Evolutionary conservation across 1,140 invertebrate species (phyloP), one percentile per base, ranked within the genome.

Genomic region (Akabosia matsudoensis): DNA sequence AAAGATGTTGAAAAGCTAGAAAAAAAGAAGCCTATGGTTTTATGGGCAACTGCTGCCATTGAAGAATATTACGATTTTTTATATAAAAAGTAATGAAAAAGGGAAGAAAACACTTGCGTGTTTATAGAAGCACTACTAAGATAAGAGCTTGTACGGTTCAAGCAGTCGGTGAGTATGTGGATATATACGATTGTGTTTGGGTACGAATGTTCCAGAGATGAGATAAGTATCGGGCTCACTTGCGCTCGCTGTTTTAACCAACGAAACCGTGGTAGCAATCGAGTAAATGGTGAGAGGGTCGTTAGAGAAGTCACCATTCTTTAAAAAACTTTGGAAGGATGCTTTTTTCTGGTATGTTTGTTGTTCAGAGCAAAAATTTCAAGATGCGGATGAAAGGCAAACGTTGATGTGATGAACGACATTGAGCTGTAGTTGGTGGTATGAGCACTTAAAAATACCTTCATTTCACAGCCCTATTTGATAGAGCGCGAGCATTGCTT

Each of bases 1-100:
- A 79, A 78, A 79, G 78, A 76, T 76, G 75, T 76, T 79, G 78
- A 79, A 79, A 79, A 31, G 61, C 30, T 26, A 70, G 72, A 34
- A 73, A 67, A 56, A 61, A 64, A 79, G 73, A 67, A 37, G 1
- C 37, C 26, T 22, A 14, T 22, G 26, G 30, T 30, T 67, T 67
- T 67, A 31, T 67, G 61, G 28, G 28, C 28, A 67, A 30, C 61
- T 31, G 31, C 31, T 31, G 26, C n/a, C n/a, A n/a, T n/a, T n/a
- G n/a, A n/a, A 67, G 28, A 31, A 67, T 10, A 16, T 16, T 56
- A 56, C 7, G 61, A 30, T 67, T 67, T n/a, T n/a, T 67, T 67
- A 67, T 67, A 67, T 67, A 28, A 67, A 67, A 67, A 30, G 24
- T 30, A 67, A 67, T 67, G 61, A 67, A 67, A 67, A 28, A 67